A percentile compares a stretch with the other conserved stretches of the same genome.
phyloP scores from a whole-genome alignment of 2,888 invertebrate genomes.

The Notodonta dromedarius region DNA sequence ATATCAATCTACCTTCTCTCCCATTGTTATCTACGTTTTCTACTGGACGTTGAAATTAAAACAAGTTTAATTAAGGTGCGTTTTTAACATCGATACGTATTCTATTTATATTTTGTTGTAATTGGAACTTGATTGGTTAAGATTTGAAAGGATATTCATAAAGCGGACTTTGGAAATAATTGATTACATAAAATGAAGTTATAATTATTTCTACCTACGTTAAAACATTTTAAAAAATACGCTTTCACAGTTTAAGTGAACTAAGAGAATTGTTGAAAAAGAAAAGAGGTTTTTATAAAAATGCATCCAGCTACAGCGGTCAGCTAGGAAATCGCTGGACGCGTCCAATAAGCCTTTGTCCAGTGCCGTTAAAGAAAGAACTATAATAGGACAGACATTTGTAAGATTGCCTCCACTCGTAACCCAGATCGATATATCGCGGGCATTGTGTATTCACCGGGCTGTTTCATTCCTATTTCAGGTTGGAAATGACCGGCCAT shows the following conservation, averaged over 20 bases:
- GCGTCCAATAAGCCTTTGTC: slow-evolving; percentile 48
- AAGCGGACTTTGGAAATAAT: too few species aligned
- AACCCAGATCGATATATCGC: slow-evolving; percentile 59
- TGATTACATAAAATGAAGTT: too few species aligned
- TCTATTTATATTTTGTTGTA: too few species aligned
- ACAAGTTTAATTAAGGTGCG: not conserved
- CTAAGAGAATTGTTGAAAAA: slow-evolving; percentile 16
- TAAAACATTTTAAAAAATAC: too few species aligned
- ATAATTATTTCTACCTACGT: not conserved
- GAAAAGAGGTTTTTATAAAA: slow-evolving; percentile 35
- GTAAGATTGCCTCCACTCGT: slow-evolving; percentile 61
- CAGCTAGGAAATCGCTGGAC: slow-evolving; percentile 42
- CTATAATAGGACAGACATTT: slow-evolving; percentile 59
- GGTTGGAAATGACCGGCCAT: slow-evolving; percentile 62
- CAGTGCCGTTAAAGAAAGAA: slow-evolving; percentile 56
- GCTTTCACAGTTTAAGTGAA: too few species aligned
- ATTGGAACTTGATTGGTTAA: too few species aligned
- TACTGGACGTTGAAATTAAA: slow-evolving; percentile 5
- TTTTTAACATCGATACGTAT: too few species aligned
- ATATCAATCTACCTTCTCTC: slow-evolving; percentile 66
- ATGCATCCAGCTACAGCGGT: slow-evolving; percentile 32
- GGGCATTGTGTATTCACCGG: slow-evolving; percentile 73
- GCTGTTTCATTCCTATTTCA: slow-evolving; percentile 52
- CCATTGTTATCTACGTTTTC: slow-evolving; percentile 32
- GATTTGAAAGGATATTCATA: too few species aligned